Evolutionary conservation across 2,113 vertebrate genomes (phyloP), one percentile per base, ranked within the genome.

Genomic region (Zapus hudsonius): DNA sequence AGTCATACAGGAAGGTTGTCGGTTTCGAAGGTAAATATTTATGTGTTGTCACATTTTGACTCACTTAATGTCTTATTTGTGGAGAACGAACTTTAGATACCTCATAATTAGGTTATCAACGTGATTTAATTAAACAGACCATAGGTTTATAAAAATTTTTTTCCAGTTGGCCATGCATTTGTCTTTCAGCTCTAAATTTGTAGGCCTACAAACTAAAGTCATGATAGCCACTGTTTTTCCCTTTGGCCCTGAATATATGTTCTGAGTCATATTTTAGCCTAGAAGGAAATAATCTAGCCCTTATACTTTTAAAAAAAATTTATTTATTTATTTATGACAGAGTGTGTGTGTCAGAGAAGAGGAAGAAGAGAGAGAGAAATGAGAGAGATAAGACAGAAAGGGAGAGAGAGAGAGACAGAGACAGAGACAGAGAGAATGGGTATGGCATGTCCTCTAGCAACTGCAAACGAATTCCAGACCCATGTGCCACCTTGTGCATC

Each of bases 141-240:
- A 25, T 52, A 57, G 44, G 4, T 20, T 89, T 57, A 66, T 27
- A 22, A 66, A 74, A 2, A 52, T 52, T 7, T 15, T 52, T 52
- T 84, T 64, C 29, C 2, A 36, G 19, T 17, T 76, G 22, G 0
- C 15, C 1, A 16, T 5, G 29, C 2, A 16, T 40, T 67, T 72
- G 5, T 15, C 9, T 13, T 52, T 10, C 2, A 67, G 33, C 4
- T 31, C 80, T 47, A 55, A 38, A 87, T 84, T n/a, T 59, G 17
- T 40, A 73, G 38, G 3, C 17, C 3, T 73, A 44, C 73, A 3
- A 11, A 0, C 19, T 23, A 33, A 2, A 10, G 2, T 33, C 7
- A 42, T 36, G 47, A 22, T 40, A 5, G 4, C 22, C 36, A 5
- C 2, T n/a, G 12, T 33, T 57, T 23, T 7, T n/a, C 59, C 52